Base-by-base conservation (phyloP, 1,140 invertebrate genomes). In the Hycleus cichorii region DNA sequence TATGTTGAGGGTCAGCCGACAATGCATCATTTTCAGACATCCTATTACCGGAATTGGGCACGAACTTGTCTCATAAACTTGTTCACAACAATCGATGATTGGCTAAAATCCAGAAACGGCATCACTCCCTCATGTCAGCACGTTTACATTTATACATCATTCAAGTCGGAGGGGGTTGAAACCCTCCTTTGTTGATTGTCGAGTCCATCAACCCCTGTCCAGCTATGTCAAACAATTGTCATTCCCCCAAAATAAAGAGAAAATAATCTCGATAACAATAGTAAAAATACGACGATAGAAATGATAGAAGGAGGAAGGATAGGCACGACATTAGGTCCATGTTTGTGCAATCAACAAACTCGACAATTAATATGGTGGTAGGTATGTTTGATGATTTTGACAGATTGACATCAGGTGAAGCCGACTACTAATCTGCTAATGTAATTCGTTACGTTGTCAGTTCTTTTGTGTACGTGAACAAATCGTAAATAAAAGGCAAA, bases 21-120 rank as follows among this genome's bases (percentile, higher is more conserved):
- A 65, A 68, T 65, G 62, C 66, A 65, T 68, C 66, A 68, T 65
- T 65, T 65, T 60, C 64, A 65, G 66, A 65, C 66, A 68, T 65
- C 66, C 64, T 68, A 65, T 68, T 68, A 68, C 62, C 47, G 50
- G 57, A 68, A 68, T 65, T 65, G 66, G 60, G 40, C 11, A 10
- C 40, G 32, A 32, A 32, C 32, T 32, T 32, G 32, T 32, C 57
- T 54, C 53, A 60, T 55, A 56, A 57, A 50, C 48, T 59, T 52
- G 39, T 48, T 53, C 50, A 24, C 47, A 27, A 39, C 48, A 58
- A 63, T 63, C 62, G 64, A 66, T 65, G 65, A 67, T 67, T 67
- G 65, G 65, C 64, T 67, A 47, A 64, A 64, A 60, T 64, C 53
- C 51, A 46, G 58, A 57, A 57, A 56, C 55, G 45, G 24, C 55